These are phyloP conservation scores for Chamaea fasciata DNA, from an alignment of 2,113 vertebrate species.

Conservation along the genomic window DNA sequence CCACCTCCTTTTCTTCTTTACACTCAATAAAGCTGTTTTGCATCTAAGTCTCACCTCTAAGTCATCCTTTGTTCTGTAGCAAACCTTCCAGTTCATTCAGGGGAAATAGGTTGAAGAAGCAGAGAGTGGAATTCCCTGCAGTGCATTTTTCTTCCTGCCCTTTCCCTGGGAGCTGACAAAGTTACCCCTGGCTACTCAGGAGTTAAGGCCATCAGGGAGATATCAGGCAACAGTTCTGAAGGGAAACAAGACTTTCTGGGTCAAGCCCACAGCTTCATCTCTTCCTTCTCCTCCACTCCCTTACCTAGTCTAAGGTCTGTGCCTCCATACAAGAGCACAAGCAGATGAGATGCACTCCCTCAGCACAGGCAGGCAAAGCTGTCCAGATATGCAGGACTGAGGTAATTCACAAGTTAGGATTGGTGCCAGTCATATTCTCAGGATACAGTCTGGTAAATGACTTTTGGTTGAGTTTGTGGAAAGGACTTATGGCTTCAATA, in stretches of 20 bases:
- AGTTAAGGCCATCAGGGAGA: not conserved
- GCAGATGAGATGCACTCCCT: not conserved
- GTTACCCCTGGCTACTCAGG: not conserved
- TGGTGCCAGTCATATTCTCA: not conserved
- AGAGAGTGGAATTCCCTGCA: not conserved
- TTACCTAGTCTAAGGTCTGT: not conserved
- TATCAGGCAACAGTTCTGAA: not conserved
- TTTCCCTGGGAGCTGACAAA: not conserved
- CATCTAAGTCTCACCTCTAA: not conserved
- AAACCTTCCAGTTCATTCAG: not conserved
- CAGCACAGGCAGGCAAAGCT: not conserved
- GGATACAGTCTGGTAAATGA: not conserved
- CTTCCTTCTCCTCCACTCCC: not conserved
- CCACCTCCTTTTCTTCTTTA: not conserved
- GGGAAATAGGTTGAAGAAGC: not conserved
- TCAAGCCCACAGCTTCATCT: not conserved
- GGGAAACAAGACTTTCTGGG: not conserved
- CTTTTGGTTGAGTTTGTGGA: not conserved
- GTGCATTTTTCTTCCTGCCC: not conserved
- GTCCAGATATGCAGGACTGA: not conserved
- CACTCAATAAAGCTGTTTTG: not conserved
- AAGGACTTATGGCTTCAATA: not conserved
- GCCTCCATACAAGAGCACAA: not conserved
- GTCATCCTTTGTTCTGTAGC: not conserved
- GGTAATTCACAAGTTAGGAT: not conserved